These are phyloP conservation scores for Sorex fumeus DNA, from an alignment of 2,113 vertebrate genomes.

Conservation along the genomic window DNA sequence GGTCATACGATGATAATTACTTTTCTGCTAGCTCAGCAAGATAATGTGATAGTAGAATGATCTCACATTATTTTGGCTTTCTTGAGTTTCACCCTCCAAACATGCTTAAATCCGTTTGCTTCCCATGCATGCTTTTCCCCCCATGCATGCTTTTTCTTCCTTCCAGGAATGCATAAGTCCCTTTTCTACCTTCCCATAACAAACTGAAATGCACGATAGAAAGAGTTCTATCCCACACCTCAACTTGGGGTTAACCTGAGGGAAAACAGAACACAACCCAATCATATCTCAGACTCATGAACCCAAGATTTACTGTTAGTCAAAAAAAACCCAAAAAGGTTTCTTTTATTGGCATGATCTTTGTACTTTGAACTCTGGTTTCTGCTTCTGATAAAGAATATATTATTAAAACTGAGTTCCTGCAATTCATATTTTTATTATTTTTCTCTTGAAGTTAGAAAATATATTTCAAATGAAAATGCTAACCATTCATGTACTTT, in stretches of 20 bases:
- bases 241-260: not conserved
- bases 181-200: not conserved
- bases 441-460: conserved; percentile 6
- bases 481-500: not conserved
- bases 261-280: not conserved
- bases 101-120: too few relatives aligned
- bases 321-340: too few relatives aligned
- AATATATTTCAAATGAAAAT: conserved; percentile 36
- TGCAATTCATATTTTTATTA: conserved; percentile 44
- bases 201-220: not conserved
- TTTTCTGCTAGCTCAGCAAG: not conserved
- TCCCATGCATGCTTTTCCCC: too few relatives aligned
- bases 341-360: not conserved
- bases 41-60: not conserved
- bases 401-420: not conserved
- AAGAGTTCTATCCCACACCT: not conserved
- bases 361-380: not conserved
- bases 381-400: conserved; percentile 38
- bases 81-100: not conserved
- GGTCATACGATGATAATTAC: not conserved
- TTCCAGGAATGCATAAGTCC: too few relatives aligned
- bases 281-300: not conserved
- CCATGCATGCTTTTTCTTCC: too few relatives aligned
- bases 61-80: not conserved
- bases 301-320: not conserved